Evolutionary conservation across 1,140 invertebrate species (phyloP), one percentile per base, ranked within the genome.

Genomic region (Goniozus legneri): DNA sequence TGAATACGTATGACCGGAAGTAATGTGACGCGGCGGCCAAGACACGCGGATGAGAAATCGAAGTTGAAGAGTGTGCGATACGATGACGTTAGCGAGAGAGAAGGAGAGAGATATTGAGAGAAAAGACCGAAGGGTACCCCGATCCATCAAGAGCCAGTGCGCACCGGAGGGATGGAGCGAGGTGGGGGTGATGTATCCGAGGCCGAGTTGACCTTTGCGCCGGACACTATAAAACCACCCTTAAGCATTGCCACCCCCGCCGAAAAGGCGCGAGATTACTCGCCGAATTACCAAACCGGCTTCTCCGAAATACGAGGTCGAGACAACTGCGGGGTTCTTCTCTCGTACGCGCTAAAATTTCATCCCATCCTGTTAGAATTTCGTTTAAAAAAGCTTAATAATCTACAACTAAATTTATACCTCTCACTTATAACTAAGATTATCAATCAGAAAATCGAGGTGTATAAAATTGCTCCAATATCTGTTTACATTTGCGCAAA

Each of bases 141-240:
- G 49, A 59, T 64, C 57, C 50, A 58, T 60, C 56, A 64, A 58
- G 54, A 42, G 55, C 31, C 10, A 8, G 33, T 50, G 46, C 36
- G 44, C 42, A 48, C 31, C 42, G 14, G 24, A 27, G 24, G 24
- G 24, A 10, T 27, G 4, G 24, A 4, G 24, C 4, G 24, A 10
- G 24, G 24, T 4, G 4, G 57, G 54, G 55, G 58, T 70, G 65
- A 70, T 69, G 57, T 69, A 70, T 69, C 56, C 56, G 53, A 54
- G 60, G 50, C 55, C 52, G 62, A 56, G 59, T 66, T 69, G 65
- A 69, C 67, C 67, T 67, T 53, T 69, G 66, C 55, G 58, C 66
- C 57, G 67, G 61, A 66, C 63, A 66, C 67, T 66, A 70, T 70
- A 70, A 70, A 70, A 70, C 63, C 59, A 56, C 66, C 63, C 57